A percentile compares a stretch with the other conserved stretches of the same genome.
These are phyloP conservation scores for Protaetia brevitarsis DNA, from an alignment of 1,140 invertebrate species.

Conservation along the genomic window DNA sequence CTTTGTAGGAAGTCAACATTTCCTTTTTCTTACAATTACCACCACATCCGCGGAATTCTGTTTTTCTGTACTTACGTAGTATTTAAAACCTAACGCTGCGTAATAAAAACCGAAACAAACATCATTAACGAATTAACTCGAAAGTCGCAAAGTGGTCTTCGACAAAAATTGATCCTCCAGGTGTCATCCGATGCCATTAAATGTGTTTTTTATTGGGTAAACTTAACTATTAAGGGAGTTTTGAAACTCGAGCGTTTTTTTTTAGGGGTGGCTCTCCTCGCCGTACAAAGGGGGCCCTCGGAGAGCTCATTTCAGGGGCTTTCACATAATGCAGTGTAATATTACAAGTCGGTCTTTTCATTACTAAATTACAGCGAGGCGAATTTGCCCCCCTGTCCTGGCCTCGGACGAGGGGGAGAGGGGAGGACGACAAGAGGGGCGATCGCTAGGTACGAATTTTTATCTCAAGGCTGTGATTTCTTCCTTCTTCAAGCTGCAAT, in stretches of 20 bases:
- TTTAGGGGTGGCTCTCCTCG: conserved; percentile 30
- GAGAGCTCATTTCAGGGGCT: conserved; percentile 38
- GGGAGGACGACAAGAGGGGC: background rate
- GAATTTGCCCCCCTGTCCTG: background rate
- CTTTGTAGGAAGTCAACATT: too few relatives aligned
- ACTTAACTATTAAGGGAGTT: conserved; percentile 36
- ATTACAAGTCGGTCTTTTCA: conserved; percentile 40
- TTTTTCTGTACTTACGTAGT: background rate
- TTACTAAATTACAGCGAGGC: conserved; percentile 23
- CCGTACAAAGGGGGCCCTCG: conserved; percentile 32
- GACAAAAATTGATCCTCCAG: conserved; percentile 22
- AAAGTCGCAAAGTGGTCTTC: conserved; percentile 13
- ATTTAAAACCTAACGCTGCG: too few relatives aligned
- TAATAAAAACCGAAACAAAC: conserved; percentile 1
- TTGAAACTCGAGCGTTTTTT: conserved; percentile 35
- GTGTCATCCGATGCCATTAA: conserved; percentile 35
- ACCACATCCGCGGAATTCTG: too few relatives aligned
- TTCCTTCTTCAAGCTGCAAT: background rate
- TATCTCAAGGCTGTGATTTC: background rate
- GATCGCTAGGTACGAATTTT: background rate
- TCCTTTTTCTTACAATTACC: too few relatives aligned
- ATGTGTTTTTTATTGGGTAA: conserved; percentile 39
- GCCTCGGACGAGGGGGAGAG: background rate
- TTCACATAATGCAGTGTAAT: conserved; percentile 36
- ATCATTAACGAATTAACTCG: conserved; percentile 15